phyloP scores from a whole-genome alignment of 2,113 vertebrate species.

The Python bivittatus region DNA sequence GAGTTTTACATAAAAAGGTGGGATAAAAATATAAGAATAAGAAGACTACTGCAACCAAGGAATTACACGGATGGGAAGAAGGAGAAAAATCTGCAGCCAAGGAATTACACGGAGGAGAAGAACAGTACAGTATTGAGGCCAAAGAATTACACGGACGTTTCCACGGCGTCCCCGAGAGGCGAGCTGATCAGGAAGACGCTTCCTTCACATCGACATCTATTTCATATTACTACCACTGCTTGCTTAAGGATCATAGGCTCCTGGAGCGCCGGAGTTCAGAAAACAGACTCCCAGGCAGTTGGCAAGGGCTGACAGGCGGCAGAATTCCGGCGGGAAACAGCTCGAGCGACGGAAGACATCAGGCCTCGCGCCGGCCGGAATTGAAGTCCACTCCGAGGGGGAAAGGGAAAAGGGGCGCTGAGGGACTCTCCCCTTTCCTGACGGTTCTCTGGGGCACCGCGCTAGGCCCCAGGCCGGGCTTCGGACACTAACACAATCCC shows the following conservation, averaged over 20 bases:
- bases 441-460: no score
- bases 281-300: neutral
- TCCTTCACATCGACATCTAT: neutral
- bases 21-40: no score
- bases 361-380: neutral
- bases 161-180: neutral
- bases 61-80: neutral
- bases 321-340: neutral
- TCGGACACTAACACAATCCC: neutral
- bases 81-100: neutral
- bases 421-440: neutral
- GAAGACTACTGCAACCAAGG: neutral
- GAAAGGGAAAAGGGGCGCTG: neutral
- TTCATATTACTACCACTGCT: neutral
- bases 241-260: neutral
- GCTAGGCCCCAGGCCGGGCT: neutral
- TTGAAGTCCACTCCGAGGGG: neutral
- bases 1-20: neutral
- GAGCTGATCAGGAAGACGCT: neutral
- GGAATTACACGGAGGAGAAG: neutral
- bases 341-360: neutral
- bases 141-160: neutral
- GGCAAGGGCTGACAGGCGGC: neutral
- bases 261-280: neutral
- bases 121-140: neutral